These are phyloP conservation scores for Brienomyrus brachyistius DNA, from an alignment of 2,113 vertebrate species.

Conservation along the genomic window DNA sequence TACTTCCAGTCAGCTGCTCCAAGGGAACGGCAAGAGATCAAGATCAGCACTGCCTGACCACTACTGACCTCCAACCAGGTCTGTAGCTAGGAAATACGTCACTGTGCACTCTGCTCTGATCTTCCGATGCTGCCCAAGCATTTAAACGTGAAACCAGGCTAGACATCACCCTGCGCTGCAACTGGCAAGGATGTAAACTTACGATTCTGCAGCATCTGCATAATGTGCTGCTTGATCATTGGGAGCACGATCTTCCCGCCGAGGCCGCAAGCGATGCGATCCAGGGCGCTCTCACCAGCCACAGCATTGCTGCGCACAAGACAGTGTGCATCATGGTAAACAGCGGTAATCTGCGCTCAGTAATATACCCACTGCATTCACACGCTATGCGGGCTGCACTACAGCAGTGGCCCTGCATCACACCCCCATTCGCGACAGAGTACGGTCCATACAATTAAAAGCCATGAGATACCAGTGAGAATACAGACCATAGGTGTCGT, in stretches of 20 bases:
- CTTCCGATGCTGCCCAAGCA: neutral
- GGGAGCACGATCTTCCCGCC: slow-evolving; percentile 93
- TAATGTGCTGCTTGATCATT: slow-evolving; percentile 97
- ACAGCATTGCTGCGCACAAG: slow-evolving; percentile 79
- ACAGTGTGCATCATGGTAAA: neutral
- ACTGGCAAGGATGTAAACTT: slow-evolving; percentile 45
- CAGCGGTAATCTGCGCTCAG: neutral
- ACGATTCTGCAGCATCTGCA: slow-evolving; percentile 98
- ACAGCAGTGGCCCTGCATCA: neutral
- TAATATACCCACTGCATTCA: neutral
- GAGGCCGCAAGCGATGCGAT: slow-evolving; percentile 93
- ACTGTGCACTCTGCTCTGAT: neutral
- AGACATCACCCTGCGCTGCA: neutral
- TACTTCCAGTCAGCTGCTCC: slow-evolving; percentile 90
- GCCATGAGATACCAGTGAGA: neutral
- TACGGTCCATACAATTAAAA: neutral
- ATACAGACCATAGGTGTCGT: neutral
- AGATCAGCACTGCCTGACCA: neutral
- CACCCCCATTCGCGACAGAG: neutral
- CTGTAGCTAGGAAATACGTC: neutral
- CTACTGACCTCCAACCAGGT: neutral
- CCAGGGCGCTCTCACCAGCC: slow-evolving; percentile 91
- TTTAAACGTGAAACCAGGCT: neutral
- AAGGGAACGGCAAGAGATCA: neutral
- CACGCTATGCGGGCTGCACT: neutral